Evolutionary conservation across 2,797 vertebrate species (phyloP).

Genomic region (Arrhamphus sclerolepis): DNA sequence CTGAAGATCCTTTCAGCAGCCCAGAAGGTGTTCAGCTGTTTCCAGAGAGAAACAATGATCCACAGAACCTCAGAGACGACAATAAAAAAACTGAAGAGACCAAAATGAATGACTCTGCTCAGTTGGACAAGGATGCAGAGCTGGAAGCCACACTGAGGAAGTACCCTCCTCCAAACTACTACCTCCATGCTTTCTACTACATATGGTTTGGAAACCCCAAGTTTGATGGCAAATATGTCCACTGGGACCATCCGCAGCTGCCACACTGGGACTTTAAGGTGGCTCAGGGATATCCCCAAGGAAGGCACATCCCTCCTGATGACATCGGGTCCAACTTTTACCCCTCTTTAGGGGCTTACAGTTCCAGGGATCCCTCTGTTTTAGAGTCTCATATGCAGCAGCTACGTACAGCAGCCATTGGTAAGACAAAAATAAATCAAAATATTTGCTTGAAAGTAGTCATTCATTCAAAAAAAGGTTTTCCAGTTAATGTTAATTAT

Average conservation of each 20-base stretch:
- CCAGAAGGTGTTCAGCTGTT: conserved; percentile 81
- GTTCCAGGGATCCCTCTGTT: conserved; percentile 90
- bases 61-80: conserved; percentile 29
- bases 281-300: conserved; percentile 88
- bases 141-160: conserved; percentile 73
- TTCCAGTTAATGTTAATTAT: not conserved
- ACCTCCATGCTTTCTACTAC: conserved; percentile 95
- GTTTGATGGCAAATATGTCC: conserved; percentile 93
- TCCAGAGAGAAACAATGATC: conserved; percentile 66
- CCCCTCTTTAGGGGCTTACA: conserved; percentile 93
- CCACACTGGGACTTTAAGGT: conserved; percentile 95
- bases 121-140: conserved; percentile 47
- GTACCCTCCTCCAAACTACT: conserved; percentile 89
- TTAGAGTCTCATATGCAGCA: conserved; percentile 96
- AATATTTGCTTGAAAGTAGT: not conserved
- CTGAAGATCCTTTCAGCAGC: conserved; percentile 81
- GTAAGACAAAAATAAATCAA: conserved; percentile 75
- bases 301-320: conserved; percentile 90
- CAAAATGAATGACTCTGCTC: conserved; percentile 29
- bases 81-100: conserved; percentile 55
- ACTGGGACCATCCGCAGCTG: conserved; percentile 92
- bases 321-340: conserved; percentile 96
- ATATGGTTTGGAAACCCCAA: conserved; percentile 93
- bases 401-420: conserved; percentile 89
- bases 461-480: not conserved